Percentiles rank a stretch among this genome's conserved stretches.
These are phyloP conservation scores for Chaenocephalus aceratus DNA, from an alignment of 2,113 vertebrate genomes.

Conservation along the genomic window DNA sequence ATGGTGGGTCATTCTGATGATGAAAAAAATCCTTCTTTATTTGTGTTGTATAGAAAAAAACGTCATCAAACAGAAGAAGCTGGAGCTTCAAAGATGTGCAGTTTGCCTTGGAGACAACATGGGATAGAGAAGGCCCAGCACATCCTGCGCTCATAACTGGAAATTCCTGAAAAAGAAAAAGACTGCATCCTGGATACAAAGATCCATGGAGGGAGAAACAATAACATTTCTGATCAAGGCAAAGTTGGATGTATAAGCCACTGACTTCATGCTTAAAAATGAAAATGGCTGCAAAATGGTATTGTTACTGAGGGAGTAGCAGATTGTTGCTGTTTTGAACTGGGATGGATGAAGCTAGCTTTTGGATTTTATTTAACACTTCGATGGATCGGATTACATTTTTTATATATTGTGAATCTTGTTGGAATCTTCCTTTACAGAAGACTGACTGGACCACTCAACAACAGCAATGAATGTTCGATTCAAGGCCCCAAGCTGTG, in stretches of 20 bases:
- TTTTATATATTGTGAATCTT: conserved; percentile 31
- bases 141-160: conserved; percentile 7
- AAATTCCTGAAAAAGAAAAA: conserved; percentile 41
- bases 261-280: conserved; percentile 14
- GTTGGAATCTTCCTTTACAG: conserved; percentile 28
- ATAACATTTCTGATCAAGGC: conserved; percentile 7
- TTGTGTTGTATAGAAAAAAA: conserved; percentile 59
- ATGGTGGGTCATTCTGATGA: conserved; percentile 30
- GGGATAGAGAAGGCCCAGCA: conserved; percentile 55
- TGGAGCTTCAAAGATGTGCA: conserved; percentile 13
- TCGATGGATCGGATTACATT: conserved; percentile 48
- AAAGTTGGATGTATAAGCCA: conserved; percentile 5
- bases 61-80: conserved; percentile 1
- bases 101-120: conserved; percentile 30
- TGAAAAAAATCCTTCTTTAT: conserved; percentile 1
- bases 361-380: conserved; percentile 32
- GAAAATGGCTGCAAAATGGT: conserved; percentile 26
- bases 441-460: conserved; percentile 31
- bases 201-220: conserved; percentile 30
- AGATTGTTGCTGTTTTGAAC: conserved; percentile 16
- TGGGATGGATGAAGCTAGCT: conserved; percentile 32
- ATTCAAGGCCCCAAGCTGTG: conserved; percentile 52
- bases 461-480: conserved; percentile 43
- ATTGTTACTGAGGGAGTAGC: neutral
- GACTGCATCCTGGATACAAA: conserved; percentile 57